These are phyloP conservation scores for Piprites chloris DNA, from an alignment of 2,113 vertebrate genomes.

Conservation along the genomic window DNA sequence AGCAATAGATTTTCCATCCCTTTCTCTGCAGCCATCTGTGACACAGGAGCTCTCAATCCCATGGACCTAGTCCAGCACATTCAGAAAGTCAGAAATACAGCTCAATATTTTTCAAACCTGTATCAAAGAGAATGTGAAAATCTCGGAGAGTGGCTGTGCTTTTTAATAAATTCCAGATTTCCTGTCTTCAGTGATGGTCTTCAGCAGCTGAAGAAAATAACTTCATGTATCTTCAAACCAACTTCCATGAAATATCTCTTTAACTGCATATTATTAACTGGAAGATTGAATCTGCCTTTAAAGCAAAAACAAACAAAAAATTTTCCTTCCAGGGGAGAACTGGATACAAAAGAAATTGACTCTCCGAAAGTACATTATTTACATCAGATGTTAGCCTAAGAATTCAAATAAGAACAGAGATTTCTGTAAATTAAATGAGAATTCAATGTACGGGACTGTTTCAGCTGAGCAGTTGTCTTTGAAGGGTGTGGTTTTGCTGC, in stretches of 20 bases:
- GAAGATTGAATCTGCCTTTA: neutral
- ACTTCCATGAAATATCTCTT: neutral
- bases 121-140: neutral
- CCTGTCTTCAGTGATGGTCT: neutral
- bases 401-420: neutral
- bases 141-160: neutral
- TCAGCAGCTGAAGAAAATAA: neutral
- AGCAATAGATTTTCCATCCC: neutral
- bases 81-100: neutral
- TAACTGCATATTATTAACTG: neutral
- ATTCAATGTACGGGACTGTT: neutral
- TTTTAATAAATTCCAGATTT: neutral
- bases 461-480: neutral
- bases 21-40: neutral
- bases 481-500: neutral
- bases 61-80: neutral
- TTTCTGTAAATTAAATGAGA: neutral
- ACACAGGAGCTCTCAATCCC: neutral
- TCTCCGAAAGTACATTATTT: neutral
- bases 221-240: neutral
- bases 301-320: neutral
- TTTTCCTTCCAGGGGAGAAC: neutral
- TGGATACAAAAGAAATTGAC: neutral
- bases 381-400: neutral
- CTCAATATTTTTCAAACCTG: neutral